Base-by-base conservation (phyloP, 1,140 invertebrate species). In the Cotesia chilonis region DNA sequence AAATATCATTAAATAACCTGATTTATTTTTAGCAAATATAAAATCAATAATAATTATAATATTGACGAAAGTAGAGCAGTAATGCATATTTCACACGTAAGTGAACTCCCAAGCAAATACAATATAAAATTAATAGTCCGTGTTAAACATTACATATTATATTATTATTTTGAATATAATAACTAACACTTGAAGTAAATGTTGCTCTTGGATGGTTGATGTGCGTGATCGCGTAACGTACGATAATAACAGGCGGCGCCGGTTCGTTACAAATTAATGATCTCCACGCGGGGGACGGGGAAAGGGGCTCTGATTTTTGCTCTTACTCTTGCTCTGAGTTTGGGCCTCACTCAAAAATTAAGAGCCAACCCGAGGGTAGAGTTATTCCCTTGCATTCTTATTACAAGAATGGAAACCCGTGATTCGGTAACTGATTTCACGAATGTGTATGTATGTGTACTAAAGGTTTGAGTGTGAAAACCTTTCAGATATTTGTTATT, bases 221-320 rank as follows among this genome's bases (percentile, higher is more conserved):
- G 41, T 47, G 41, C 41, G 77, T 79, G 77, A 79, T 81, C 82
- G 78, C 76, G 76, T 82, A 82, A 82, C 76, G 74, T 59, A 81
- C 73, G 77, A 80, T 82, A 83, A 82, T 82, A 82, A 81, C 77
- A 82, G 79, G 72, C 81, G 80, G 79, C 78, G 78, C 80, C 75
- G 74, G 80, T 83, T 84, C 79, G 81, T 84, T 83, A 83, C 78
- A 82, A 84, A 84, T 84, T 84, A 84, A 84, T 84, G 81, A 84
- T 81, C 80, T 47, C 41, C 2, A 10, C 10, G 78, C 77, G 73
- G 71, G 70, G 74, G 74, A 75, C 70, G 77, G 76, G 75, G 73
- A 74, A 57, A 55, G 55, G 41, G 12, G 52, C 12, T 35, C 28
- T 28, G 28, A 28, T 28, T 28, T 28, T 28, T 28, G 28, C 28